Evolutionary conservation across 2,113 vertebrate species (phyloP).

Genomic region (Meles meles): DNA sequence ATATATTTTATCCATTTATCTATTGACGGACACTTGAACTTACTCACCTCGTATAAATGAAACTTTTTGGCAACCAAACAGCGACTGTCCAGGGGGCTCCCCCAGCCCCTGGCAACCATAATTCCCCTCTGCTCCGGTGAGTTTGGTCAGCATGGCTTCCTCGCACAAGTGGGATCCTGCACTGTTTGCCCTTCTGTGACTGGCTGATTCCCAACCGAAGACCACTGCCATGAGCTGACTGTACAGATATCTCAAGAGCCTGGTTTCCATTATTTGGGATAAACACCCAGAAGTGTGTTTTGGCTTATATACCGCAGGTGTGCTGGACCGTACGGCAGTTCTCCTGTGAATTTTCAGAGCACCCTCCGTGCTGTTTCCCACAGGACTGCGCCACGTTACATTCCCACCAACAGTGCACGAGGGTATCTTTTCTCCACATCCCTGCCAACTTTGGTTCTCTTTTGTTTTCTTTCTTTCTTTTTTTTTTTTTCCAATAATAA

Average conservation of each 20-base stretch:
- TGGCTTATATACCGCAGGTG: background rate
- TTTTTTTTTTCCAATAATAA: no score
- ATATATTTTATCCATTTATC: background rate
- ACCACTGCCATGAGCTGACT: accelerated
- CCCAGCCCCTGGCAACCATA: background rate
- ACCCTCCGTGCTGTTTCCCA: background rate
- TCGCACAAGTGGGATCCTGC: accelerated
- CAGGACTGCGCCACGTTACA: background rate
- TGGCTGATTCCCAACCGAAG: background rate
- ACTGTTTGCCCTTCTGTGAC: background rate
- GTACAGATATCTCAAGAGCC: background rate
- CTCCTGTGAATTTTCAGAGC: background rate
- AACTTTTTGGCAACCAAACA: accelerated
- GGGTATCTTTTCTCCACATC: background rate
- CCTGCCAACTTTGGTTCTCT: background rate
- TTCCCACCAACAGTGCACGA: background rate
- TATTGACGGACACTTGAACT: background rate
- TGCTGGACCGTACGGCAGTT: background rate
- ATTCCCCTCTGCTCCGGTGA: background rate
- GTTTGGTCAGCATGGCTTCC: no score
- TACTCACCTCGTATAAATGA: background rate
- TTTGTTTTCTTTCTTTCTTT: background rate
- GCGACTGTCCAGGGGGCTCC: no score
- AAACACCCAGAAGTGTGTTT: background rate
- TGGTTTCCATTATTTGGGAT: background rate